Evolutionary conservation across 2,113 vertebrate genomes (phyloP).

Genomic region (Miniopterus natalensis): DNA sequence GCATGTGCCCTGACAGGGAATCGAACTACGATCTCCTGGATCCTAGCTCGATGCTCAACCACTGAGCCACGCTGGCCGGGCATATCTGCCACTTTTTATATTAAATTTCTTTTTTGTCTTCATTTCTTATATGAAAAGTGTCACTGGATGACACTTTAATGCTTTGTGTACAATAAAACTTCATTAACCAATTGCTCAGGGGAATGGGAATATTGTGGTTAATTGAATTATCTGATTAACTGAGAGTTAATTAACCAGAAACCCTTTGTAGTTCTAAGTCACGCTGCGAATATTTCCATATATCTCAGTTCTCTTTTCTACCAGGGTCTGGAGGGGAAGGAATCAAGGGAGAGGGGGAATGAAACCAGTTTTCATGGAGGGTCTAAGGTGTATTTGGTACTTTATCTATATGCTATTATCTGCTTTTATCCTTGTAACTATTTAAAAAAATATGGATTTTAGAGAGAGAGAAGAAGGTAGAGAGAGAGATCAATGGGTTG

Average conservation of each 20-base stretch:
- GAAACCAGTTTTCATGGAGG: not conserved
- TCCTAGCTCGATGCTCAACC: no score
- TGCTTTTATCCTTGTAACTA: not conserved
- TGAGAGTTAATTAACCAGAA: slow-evolving; percentile 82
- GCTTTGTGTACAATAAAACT: slow-evolving; percentile 68
- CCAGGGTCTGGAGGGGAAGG: not conserved
- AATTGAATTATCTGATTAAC: slow-evolving; percentile 84
- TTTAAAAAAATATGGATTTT: not conserved
- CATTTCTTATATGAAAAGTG: not conserved
- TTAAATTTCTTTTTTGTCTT: not conserved
- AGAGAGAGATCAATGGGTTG: not conserved
- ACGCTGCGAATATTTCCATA: not conserved
- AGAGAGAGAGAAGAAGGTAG: not conserved
- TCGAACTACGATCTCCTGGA: no score
- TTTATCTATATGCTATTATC: not conserved
- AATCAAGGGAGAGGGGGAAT: not conserved
- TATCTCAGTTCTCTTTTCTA: not conserved
- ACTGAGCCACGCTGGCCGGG: no score
- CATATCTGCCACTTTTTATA: not conserved
- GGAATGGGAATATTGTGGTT: slow-evolving; percentile 65
- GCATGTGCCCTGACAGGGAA: no score
- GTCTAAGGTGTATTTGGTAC: not conserved
- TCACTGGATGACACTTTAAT: slow-evolving; percentile 23
- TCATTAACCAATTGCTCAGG: slow-evolving; percentile 72
- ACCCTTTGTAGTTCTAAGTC: slow-evolving; percentile 62